Percentiles rank a stretch among this genome's conserved stretches.
These are phyloP conservation scores for Diploscapter pachys DNA, from an alignment of 1,140 invertebrate genomes.

Conservation along the genomic window DNA sequence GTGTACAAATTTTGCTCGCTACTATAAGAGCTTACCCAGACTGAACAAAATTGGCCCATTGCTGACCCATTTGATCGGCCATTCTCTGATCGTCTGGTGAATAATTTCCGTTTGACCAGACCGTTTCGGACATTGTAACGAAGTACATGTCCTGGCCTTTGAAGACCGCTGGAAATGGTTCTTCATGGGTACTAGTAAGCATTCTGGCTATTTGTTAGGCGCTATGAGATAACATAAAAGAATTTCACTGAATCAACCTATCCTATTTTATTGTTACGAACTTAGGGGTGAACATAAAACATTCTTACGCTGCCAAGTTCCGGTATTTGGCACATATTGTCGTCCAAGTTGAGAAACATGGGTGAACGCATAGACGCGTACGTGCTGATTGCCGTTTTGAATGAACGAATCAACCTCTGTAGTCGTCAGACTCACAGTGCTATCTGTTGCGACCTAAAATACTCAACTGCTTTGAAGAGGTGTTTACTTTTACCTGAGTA, in stretches of 20 bases:
- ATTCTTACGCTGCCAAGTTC: constrained; percentile 27
- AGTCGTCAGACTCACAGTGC: constrained; percentile 14
- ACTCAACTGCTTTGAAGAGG: not conserved
- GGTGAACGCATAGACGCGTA: constrained; percentile 27
- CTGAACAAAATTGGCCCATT: constrained; percentile 30
- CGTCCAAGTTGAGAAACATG: constrained; percentile 30
- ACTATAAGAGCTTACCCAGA: constrained; percentile 13
- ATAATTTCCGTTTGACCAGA: constrained; percentile 22
- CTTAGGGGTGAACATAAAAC: not conserved
- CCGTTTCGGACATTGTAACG: constrained; percentile 28
- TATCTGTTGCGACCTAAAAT: constrained; percentile 20
- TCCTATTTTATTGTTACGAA: not conserved
- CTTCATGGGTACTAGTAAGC: not conserved
- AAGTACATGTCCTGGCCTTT: constrained; percentile 30
- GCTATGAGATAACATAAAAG: too few relatives aligned
- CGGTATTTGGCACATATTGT: constrained; percentile 18
- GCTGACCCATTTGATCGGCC: constrained; percentile 31
- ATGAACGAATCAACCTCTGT: constrained; percentile 24
- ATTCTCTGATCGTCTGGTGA: constrained; percentile 19
- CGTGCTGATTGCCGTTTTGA: constrained; percentile 22
- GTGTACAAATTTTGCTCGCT: too few relatives aligned
- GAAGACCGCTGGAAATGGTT: constrained; percentile 22
- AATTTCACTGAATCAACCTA: too few relatives aligned
- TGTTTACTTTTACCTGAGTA: not conserved
- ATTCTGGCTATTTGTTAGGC: too few relatives aligned